Evolutionary conservation across 2,797 vertebrate genomes (phyloP), one percentile per base, ranked within the genome.

Genomic region (Pogoniulus pusillus): DNA sequence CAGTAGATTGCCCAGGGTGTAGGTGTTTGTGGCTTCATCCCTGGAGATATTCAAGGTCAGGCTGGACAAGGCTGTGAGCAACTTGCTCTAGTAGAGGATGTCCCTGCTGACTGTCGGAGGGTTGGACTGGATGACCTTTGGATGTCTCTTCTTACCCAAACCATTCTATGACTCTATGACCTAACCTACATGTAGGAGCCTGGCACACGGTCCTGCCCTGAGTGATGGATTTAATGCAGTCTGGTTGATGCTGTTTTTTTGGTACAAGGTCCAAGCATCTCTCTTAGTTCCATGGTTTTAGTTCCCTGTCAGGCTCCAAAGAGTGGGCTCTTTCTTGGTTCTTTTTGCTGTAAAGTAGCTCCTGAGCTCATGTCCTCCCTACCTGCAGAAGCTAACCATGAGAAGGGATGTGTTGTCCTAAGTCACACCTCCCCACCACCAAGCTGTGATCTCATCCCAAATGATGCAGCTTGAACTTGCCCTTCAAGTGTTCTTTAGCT

Each of bases 351-450:
- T 70, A 32, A 51, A 58, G 20, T 60, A 65, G 29, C 37, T 68
- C 7, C n/a, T 20, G 55, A 32, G 34, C 72, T 89, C 4, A 5
- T 16, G 20, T 69, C 60, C 26, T 82, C 26, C 35, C 17, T 77
- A 5, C 27, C 15, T 30, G 7, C 10, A 43, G 43, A 20, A 47
- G 34, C 34, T 26, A 63, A 41, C 51, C 54, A 17, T 77, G 57
- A 64, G 62, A 73, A 72, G n/a, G 37, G 47, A 37, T 53, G 24
- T 7, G 3, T 22, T 74, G 23, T 68, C 34, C 43, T n/a, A 41
- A 79, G 34, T 66, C 24, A 34, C 0, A 1, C 47, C 29, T 62
- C 65, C 53, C 70, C 0, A 2, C 12, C 59, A 45, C 26, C 3
- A 6, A 58, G 32, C 15, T 85, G 30, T 16, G 30, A 29, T 39